Conservation (phyloP, 2,113 vertebrate genomes). For the Oncorhynchus nerka region DNA sequence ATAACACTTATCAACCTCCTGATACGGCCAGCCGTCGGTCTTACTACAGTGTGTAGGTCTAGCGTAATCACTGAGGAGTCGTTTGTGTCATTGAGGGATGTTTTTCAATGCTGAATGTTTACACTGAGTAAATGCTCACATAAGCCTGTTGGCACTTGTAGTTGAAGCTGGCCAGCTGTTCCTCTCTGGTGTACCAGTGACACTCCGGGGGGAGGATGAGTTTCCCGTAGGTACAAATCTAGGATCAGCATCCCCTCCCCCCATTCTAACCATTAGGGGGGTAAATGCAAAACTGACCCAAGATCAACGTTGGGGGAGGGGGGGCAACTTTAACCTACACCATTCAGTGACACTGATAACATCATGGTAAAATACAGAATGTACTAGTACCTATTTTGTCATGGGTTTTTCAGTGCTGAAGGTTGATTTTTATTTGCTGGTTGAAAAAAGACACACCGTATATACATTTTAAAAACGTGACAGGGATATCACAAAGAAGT, state of each 20-base stretch:
- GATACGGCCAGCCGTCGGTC: background rate
- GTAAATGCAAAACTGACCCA: no score
- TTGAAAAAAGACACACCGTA: background rate
- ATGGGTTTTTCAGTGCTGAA: no score
- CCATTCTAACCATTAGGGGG: no score
- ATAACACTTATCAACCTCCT: background rate
- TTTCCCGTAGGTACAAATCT: no score
- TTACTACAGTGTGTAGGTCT: constrained; percentile 6
- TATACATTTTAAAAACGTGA: no score
- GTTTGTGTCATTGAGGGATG: constrained; percentile 16
- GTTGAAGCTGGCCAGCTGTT: background rate
- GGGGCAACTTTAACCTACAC: background rate
- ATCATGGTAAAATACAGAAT: background rate
- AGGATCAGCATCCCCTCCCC: no score
- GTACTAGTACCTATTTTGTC: no score
- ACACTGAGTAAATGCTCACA: background rate
- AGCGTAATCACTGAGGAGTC: constrained; percentile 15
- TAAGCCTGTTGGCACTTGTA: background rate
- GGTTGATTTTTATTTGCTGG: no score
- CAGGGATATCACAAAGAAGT: no score
- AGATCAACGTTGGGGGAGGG: no score
- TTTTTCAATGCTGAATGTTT: background rate
- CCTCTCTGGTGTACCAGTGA: background rate
- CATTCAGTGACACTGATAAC: background rate
- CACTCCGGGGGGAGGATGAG: background rate